Evolutionary conservation across 2,113 vertebrate species (phyloP), one percentile per base, ranked within the genome.

Genomic region (Prochilodus magdalenae): DNA sequence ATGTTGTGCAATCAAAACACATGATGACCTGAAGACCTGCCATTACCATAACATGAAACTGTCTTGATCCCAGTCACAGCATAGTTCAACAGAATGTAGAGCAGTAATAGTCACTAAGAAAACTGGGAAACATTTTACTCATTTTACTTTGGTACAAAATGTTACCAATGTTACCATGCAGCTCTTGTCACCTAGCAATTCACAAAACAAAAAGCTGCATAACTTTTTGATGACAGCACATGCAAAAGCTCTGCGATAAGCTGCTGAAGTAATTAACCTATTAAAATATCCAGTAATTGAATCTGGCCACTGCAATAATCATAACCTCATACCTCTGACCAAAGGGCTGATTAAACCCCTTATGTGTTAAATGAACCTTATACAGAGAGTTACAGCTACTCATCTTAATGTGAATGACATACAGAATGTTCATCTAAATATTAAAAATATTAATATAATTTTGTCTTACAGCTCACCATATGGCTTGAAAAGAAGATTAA

Each of bases 281-380:
- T 18, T 66, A 20, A 36, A 67, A 47, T 47, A 30, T 71, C 40
- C 53, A 79, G 44, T 80, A 18, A 14, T 65, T 15, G 14, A 30
- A 67, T 20, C 29, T 67, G 29, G 27, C 62, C 30, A 36, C 30
- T 36, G 11, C 12, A 20, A 11, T 49, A 53, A 29, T 69, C 63
- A 70, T 82, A 70, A 70, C 62, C 30, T 57, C 33, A 76, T 66
- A 70, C 66, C 22, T 67, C 76, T 83, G 70, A 85, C 4, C 20
- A 55, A 22, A 55, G 14, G 53, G 4, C 16, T 22, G 53, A 55
- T 55, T 22, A 22, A 22, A 55, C 16, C 1, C 22, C 53, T 51
- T 14, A 51, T 85, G 67, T 40, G 8, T 63, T 24, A 20, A 33
- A 71, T 79, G 51, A 36, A 70, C 2, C 33, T 10, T 60, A 82